Percentiles rank a stretch among this genome's conserved stretches.
Conservation (phyloP, 2,113 vertebrate genomes). For the Eolophus roseicapilla region DNA sequence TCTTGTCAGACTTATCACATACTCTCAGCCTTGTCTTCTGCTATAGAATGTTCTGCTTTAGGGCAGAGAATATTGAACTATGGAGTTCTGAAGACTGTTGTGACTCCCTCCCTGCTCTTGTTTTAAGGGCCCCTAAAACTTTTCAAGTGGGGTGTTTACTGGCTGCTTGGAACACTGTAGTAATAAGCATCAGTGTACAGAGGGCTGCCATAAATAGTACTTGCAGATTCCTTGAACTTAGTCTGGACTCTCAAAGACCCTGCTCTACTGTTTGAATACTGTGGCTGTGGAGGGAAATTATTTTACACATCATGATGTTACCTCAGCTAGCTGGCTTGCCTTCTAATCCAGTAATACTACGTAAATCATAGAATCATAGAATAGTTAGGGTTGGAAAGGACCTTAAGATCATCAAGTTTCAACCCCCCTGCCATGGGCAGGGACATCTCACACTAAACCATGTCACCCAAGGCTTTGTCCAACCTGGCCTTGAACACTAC, state of each 20-base stretch:
- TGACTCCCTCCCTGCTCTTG: neutral
- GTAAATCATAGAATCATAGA: neutral
- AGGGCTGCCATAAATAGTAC: neutral
- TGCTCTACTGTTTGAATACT: neutral
- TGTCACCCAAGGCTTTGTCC: no score
- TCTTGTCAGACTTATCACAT: neutral
- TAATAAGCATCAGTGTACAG: neutral
- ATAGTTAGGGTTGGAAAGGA: no score
- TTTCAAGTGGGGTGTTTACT: neutral
- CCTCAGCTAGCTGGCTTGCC: neutral
- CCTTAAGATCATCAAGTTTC: no score
- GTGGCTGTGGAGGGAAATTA: neutral
- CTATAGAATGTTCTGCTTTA: neutral
- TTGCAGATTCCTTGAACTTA: neutral
- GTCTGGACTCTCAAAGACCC: neutral
- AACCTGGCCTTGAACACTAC: no score
- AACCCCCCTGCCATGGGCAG: no score
- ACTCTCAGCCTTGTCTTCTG: neutral
- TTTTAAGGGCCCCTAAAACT: neutral
- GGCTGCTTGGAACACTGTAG: neutral
- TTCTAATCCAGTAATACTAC: neutral
- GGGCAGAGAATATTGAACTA: neutral
- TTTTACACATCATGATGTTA: neutral
- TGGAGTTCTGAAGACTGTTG: neutral
- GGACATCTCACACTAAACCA: no score